Evolutionary conservation across 2,888 invertebrate species (phyloP).

Genomic region (Hydrotaea diabolus): DNA sequence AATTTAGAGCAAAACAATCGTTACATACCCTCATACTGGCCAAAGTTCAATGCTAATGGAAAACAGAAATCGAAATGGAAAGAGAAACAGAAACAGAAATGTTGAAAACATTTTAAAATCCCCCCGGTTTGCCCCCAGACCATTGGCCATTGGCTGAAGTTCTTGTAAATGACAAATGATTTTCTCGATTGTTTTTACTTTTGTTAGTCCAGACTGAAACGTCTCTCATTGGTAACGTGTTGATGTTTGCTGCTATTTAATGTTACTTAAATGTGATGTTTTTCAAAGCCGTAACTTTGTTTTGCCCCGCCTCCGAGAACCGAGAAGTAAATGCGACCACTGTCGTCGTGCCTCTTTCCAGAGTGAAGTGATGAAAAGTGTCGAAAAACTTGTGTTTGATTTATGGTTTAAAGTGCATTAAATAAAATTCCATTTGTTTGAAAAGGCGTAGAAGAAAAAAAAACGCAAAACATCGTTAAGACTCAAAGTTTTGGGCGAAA

Average conservation of each 20-base stretch:
- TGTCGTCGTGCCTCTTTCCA: conserved; percentile 21
- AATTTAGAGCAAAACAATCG: neutral
- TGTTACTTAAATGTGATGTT: conserved; percentile 51
- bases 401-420: conserved; percentile 64
- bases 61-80: conserved; percentile 12
- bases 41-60: conserved; percentile 5
- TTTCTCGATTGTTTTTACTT: neutral
- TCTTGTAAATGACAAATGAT: conserved; percentile 57
- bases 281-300: conserved; percentile 1
- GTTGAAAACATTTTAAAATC: conserved; percentile 29
- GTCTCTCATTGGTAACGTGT: neutral
- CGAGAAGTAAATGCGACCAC: neutral
- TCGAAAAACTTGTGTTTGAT: conserved; percentile 63
- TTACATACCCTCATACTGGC: no score
- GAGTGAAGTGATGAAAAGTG: conserved; percentile 65
- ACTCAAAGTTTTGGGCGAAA: conserved; percentile 54
- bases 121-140: neutral
- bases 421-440: conserved; percentile 60
- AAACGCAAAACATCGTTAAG: conserved; percentile 21
- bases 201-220: neutral
- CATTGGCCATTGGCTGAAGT: conserved; percentile 15
- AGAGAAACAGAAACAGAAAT: neutral
- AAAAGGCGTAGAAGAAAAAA: no score
- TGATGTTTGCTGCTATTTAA: conserved; percentile 6
- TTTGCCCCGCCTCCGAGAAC: conserved; percentile 24